A percentile compares a stretch with the other conserved stretches of the same genome.
Evolutionary conservation across 2,888 invertebrate species (phyloP).

Genomic region (Eumerus sabulonum): DNA sequence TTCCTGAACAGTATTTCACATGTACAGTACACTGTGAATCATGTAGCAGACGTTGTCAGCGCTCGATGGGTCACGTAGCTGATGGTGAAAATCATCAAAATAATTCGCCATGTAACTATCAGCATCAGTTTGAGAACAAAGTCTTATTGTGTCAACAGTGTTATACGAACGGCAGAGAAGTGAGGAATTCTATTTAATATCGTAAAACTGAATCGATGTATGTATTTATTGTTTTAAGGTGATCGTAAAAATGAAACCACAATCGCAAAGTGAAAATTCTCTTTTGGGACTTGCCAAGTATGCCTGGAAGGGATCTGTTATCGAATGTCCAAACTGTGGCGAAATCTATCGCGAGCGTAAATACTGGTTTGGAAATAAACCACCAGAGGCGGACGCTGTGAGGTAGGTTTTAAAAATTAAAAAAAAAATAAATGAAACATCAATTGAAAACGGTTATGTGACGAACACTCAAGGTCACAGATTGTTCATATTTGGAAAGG

Average conservation of each 20-base stretch:
- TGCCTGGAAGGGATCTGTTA: conserved; percentile 88
- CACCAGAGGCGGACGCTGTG: conserved; percentile 85
- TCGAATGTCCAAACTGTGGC: conserved; percentile 85
- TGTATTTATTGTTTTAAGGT: conserved; percentile 63
- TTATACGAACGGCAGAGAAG: conserved; percentile 81
- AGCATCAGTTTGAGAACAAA: conserved; percentile 87
- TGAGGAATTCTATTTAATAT: conserved; percentile 70
- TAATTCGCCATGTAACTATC: conserved; percentile 81
- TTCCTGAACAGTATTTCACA: conserved; percentile 89
- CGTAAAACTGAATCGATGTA: background rate
- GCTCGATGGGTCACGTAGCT: conserved; percentile 84
- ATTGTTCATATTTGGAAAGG: conserved; percentile 86
- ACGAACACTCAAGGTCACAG: conserved; percentile 79
- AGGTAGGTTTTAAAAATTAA: conserved; percentile 70
- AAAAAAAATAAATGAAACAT: background rate
- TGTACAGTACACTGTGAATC: conserved; percentile 86
- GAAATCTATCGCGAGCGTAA: conserved; percentile 84
- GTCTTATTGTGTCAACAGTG: conserved; percentile 84
- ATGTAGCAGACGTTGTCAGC: conserved; percentile 83
- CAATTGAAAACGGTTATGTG: background rate
- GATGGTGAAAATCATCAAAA: conserved; percentile 82
- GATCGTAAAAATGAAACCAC: conserved; percentile 73
- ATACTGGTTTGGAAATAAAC: conserved; percentile 89
- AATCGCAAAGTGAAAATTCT: conserved; percentile 78
- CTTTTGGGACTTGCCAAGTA: conserved; percentile 87